Evolutionary conservation across 2,888 invertebrate genomes (phyloP).

Genomic region (Copidosoma aretas): DNA sequence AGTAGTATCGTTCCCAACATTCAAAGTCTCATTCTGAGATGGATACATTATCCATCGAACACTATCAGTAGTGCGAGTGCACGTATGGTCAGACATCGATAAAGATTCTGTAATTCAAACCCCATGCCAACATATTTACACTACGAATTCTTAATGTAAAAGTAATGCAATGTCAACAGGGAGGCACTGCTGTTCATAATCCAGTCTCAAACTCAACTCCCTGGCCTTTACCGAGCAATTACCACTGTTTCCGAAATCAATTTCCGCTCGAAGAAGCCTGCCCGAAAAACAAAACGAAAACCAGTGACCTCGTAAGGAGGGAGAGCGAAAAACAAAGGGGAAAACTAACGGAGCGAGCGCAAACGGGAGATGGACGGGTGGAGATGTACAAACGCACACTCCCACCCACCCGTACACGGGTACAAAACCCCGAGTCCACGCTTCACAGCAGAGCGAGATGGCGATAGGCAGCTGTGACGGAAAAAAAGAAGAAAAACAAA

Average conservation of each 20-base stretch:
- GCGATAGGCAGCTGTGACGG: no score
- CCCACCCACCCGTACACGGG: no score
- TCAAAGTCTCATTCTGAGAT: no score
- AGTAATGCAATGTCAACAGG: no score
- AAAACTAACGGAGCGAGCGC: background rate
- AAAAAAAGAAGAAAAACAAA: no score
- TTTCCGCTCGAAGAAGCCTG: no score
- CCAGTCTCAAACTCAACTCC: background rate
- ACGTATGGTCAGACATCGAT: background rate
- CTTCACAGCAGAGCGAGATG: no score
- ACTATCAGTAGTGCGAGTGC: background rate
- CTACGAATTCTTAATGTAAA: background rate
- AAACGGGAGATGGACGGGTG: constrained; percentile 6
- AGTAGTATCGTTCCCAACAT: no score
- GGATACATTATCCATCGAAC: no score
- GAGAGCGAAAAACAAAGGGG: background rate
- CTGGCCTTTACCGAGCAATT: background rate
- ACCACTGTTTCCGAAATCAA: background rate
- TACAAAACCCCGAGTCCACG: no score
- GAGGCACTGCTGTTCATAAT: background rate
- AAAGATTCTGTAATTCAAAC: background rate
- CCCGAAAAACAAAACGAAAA: no score
- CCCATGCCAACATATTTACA: background rate
- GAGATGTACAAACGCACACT: background rate
- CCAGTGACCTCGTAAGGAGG: background rate